Percentiles rank a stretch among this genome's conserved stretches.
phyloP scores from a whole-genome alignment of 2,113 vertebrate genomes.

The Bubo scandiacus region DNA sequence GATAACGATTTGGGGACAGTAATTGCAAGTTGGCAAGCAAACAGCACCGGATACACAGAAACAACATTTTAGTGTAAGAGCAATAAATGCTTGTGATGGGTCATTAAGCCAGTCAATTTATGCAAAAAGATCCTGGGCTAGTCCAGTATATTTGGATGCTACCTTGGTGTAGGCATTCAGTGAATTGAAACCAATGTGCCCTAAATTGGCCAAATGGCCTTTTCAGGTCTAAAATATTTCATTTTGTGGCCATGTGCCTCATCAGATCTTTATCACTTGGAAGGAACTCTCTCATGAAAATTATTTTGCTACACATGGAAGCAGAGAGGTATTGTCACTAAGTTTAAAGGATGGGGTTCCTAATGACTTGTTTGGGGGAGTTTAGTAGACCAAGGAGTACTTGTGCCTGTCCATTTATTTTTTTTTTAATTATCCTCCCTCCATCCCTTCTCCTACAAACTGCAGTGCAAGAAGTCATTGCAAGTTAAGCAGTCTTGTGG shows the following conservation, averaged over 20 bases:
- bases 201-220: neutral
- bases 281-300: neutral
- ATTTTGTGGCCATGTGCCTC: neutral
- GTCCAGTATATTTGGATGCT: neutral
- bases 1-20: neutral
- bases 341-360: neutral
- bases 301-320: neutral
- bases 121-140: neutral
- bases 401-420: neutral
- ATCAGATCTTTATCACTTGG: neutral
- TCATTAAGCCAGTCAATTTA: neutral
- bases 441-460: neutral
- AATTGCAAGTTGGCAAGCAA: neutral
- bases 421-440: neutral
- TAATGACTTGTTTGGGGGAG: neutral
- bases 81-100: neutral
- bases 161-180: neutral
- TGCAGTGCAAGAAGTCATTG: neutral
- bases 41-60: neutral
- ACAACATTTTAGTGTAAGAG: neutral
- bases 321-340: neutral
- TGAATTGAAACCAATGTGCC: neutral
- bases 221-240: neutral
- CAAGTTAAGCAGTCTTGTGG: neutral
- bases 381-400: neutral